Evolutionary conservation across 2,113 vertebrate genomes (phyloP).

Genomic region (Carlito syrichta): DNA sequence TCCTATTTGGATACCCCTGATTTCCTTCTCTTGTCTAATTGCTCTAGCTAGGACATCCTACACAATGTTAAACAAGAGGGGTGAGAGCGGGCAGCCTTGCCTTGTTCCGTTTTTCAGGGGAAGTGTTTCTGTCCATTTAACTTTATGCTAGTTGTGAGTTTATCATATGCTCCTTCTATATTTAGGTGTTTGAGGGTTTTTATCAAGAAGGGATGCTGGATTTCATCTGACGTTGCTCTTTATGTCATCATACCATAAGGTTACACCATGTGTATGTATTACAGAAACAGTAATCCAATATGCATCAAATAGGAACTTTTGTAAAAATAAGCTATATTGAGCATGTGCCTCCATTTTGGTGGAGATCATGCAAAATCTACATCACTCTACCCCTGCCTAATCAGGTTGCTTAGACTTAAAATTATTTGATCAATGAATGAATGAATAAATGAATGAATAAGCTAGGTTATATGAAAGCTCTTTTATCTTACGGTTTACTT

Average conservation of each 20-base stretch:
- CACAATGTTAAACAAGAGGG: no score
- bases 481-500: not conserved
- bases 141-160: no score
- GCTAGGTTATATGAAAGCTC: not conserved
- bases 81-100: no score
- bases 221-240: not conserved
- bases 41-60: no score
- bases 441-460: not conserved
- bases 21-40: no score
- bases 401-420: not conserved
- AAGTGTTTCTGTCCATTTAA: no score
- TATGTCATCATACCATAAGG: not conserved
- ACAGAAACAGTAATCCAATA: not conserved
- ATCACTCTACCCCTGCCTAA: not conserved
- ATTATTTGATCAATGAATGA: not conserved
- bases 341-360: not conserved
- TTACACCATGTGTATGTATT: not conserved
- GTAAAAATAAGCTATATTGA: not conserved
- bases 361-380: not conserved
- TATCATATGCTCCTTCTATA: no score
- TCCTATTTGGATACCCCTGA: no score
- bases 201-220: no score
- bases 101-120: no score
- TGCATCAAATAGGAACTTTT: not conserved
- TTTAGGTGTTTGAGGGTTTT: no score